Evolutionary conservation across 2,113 vertebrate genomes (phyloP).

Genomic region (pig (Sus scrofa)): DNA sequence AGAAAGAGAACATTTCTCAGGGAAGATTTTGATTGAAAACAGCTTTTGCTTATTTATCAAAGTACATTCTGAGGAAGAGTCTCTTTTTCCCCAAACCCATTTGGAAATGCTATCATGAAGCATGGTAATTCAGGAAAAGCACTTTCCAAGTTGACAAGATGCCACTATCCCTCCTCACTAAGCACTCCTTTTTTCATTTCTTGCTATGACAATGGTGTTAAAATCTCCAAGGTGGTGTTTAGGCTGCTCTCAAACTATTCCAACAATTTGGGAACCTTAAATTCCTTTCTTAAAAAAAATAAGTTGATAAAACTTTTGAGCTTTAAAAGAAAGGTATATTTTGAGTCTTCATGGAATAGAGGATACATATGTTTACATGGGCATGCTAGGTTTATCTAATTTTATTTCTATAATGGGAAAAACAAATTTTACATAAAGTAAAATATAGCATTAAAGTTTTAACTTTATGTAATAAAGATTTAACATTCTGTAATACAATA

Average conservation of each 20-base stretch:
- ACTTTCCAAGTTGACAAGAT: conserved; percentile 60
- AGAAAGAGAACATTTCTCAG: conserved; percentile 38
- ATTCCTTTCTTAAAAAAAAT: conserved; percentile 60
- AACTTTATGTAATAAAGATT: not conserved
- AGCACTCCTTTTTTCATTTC: conserved; percentile 63
- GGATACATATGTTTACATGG: not conserved
- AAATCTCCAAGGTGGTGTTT: conserved; percentile 58
- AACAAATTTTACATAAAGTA: conserved; percentile 23
- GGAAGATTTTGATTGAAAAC: conserved; percentile 36
- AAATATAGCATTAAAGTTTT: not conserved
- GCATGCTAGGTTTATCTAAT: not conserved
- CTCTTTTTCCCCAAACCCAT: not conserved
- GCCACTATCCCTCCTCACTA: not conserved
- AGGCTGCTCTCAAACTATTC: conserved; percentile 44
- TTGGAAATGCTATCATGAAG: conserved; percentile 57
- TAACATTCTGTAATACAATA: not conserved
- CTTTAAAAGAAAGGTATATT: not conserved
- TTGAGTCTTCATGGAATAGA: not conserved
- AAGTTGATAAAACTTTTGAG: conserved; percentile 39
- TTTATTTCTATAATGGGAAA: not conserved
- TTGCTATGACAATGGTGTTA: conserved; percentile 38
- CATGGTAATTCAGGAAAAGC: conserved; percentile 44
- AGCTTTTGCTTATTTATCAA: conserved; percentile 62
- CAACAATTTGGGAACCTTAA: conserved; percentile 19
- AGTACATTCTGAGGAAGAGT: not conserved